These are phyloP conservation scores for Anoncus sp. DNA, from an alignment of 2,888 invertebrate species.

Conservation along the genomic window DNA sequence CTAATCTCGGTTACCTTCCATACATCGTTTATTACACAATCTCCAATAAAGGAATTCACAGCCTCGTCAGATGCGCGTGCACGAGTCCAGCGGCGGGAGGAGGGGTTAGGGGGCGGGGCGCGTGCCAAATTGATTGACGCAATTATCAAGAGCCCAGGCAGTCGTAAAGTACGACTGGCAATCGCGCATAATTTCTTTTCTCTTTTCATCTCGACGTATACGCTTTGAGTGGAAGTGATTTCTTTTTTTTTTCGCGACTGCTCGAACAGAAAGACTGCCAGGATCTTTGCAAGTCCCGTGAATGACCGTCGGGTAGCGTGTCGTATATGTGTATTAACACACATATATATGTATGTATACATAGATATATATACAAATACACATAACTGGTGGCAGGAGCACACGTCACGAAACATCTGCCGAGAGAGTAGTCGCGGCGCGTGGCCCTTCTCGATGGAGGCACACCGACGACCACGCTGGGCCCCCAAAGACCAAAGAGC, in stretches of 20 bases:
- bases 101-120: constrained; percentile 56
- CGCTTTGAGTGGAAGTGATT: constrained; percentile 36
- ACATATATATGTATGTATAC: constrained; percentile 5
- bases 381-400: constrained; percentile 66
- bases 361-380: not conserved
- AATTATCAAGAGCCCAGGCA: constrained; percentile 36
- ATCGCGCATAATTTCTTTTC: constrained; percentile 33
- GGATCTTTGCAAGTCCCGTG: constrained; percentile 34
- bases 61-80: constrained; percentile 1
- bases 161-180: constrained; percentile 16
- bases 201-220: constrained; percentile 37
- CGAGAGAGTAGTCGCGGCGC: constrained; percentile 64
- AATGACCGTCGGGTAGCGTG: constrained; percentile 10
- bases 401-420: constrained; percentile 82
- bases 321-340: not conserved
- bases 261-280: constrained; percentile 40
- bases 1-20: not conserved
- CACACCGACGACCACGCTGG: constrained; percentile 66
- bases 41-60: not conserved
- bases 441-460: constrained; percentile 62
- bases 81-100: not conserved
- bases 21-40: not conserved
- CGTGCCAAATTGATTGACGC: constrained; percentile 49
- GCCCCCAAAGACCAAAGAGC: constrained; percentile 75
- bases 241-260: constrained; percentile 30